Evolutionary conservation across 2,888 invertebrate genomes (phyloP), one percentile per base, ranked within the genome.

Genomic region (Cremastinae sp.): DNA sequence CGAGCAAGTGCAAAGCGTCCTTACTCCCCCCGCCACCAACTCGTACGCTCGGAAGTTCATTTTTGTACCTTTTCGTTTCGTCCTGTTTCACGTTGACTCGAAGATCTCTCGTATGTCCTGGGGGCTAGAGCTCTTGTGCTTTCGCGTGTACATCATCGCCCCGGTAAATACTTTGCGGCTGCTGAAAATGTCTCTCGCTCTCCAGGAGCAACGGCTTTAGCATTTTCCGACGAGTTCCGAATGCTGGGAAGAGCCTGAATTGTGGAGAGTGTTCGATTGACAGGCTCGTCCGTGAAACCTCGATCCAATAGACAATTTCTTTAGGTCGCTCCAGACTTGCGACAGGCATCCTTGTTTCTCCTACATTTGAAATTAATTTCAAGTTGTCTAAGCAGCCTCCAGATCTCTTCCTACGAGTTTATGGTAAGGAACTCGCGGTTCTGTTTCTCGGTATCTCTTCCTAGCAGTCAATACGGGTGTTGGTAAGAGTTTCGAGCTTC

Each of bases 311-410:
- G 18, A 20, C 9, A 12, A 49, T 39, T 47, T 39, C 22, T 12
- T 59, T 9, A 10, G 43, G 28, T 41, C 20, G 35, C n/a, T 20
- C 5, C 28, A 5, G 22, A 22, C n/a, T 65, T 58, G n/a, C n/a
- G 39, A 16, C 49, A 51, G 10, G 22, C 39, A 41, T 51, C 45
- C 62, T 45, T 14, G 39, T 69, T 59, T 64, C 61, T 45, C 83
- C 80, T 79, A 76, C 81, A 80, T 84, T 84, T 83, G 84, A 85
- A 88, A 88, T 88, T 88, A 88, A 88, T 87, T 88, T 83, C 82
- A 84, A 86, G 86, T 87, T 85, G 83, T 85, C 83, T 84, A 84
- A 86, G 85, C 84, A 83, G 84, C 81, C 83, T 82, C 77, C 59
- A 5, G 64, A 72, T 78, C 81, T 78, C 59, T 74, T 80, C 7